Evolutionary conservation across 2,888 invertebrate genomes (phyloP).

Genomic region (Volucella bombylans): DNA sequence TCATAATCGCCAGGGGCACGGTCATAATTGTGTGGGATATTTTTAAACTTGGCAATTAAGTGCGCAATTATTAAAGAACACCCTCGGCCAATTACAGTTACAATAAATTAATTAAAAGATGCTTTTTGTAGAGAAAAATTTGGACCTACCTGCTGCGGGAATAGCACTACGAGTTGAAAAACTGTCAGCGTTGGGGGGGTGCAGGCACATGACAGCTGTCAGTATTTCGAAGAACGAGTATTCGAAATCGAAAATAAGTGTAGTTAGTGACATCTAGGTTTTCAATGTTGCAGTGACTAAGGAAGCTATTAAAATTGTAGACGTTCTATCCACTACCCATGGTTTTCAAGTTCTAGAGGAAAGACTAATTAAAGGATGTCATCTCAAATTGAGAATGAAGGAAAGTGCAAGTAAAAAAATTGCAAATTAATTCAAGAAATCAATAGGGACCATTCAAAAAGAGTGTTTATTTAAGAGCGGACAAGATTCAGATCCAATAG

Average conservation of each 20-base stretch:
- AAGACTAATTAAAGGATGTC: too few species aligned
- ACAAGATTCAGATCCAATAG: too few species aligned
- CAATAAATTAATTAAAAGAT: conserved; percentile 58
- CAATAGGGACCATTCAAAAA: too few species aligned
- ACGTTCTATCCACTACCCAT: background rate
- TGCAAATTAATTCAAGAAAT: too few species aligned
- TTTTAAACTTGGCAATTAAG: conserved; percentile 70
- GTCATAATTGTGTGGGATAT: conserved; percentile 66
- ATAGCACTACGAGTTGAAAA: conserved; percentile 7
- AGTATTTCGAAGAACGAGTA: conserved; percentile 10
- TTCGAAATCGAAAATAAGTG: conserved; percentile 21
- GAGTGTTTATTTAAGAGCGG: too few species aligned
- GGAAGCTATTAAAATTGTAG: background rate
- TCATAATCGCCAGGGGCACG: conserved; percentile 48
- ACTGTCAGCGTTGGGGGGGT: conserved; percentile 33
- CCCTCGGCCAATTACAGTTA: conserved; percentile 65
- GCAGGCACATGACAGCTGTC: conserved; percentile 21
- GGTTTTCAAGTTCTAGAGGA: too few species aligned
- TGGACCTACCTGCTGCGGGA: conserved; percentile 55
- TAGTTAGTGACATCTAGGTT: conserved; percentile 17
- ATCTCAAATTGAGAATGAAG: too few species aligned
- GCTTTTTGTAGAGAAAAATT: conserved; percentile 9
- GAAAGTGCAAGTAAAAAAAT: too few species aligned
- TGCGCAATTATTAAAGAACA: conserved; percentile 61
- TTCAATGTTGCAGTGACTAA: background rate